A percentile compares a stretch with the other conserved stretches of the same genome.
phyloP scores from a whole-genome alignment of 2,113 vertebrate genomes.

The Ceyx cyanopectus region DNA sequence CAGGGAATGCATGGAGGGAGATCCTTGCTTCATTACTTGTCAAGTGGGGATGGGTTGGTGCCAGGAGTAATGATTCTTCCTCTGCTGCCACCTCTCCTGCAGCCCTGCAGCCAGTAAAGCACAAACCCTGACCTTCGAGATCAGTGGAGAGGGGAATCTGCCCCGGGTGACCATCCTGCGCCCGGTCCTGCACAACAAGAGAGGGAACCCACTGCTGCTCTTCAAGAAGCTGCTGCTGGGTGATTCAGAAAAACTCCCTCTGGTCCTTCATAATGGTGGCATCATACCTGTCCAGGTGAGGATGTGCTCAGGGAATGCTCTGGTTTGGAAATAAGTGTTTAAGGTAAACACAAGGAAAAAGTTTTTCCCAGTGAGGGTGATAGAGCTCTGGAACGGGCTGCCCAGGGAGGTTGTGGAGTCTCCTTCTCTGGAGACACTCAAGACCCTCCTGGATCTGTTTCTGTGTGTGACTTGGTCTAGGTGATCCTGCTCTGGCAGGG shows the following conservation, averaged over 20 bases:
- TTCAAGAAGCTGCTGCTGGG: constrained; percentile 83
- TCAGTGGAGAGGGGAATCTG: constrained; percentile 85
- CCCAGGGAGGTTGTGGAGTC: too few relatives aligned
- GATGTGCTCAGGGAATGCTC: neutral
- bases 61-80: neutral
- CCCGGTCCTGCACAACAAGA: constrained; percentile 74
- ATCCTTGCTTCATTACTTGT: neutral
- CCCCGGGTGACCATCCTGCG: constrained; percentile 81
- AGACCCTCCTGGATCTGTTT: too few relatives aligned
- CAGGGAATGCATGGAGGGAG: accelerated
- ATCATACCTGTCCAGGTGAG: constrained; percentile 82
- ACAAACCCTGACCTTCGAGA: constrained; percentile 79
- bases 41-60: neutral
- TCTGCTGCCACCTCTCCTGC: neutral
- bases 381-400: too few relatives aligned
- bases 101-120: constrained; percentile 45
- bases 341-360: too few relatives aligned
- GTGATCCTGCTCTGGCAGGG: too few relatives aligned
- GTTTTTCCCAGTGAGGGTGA: too few relatives aligned
- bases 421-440: too few relatives aligned
- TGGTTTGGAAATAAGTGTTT: neutral
- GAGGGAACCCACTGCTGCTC: constrained; percentile 80
- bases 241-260: constrained; percentile 69
- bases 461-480: too few relatives aligned
- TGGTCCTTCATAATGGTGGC: constrained; percentile 84